These are phyloP conservation scores for Pelecanoides urinatrix DNA, from an alignment of 2,113 vertebrate genomes.

Conservation along the genomic window DNA sequence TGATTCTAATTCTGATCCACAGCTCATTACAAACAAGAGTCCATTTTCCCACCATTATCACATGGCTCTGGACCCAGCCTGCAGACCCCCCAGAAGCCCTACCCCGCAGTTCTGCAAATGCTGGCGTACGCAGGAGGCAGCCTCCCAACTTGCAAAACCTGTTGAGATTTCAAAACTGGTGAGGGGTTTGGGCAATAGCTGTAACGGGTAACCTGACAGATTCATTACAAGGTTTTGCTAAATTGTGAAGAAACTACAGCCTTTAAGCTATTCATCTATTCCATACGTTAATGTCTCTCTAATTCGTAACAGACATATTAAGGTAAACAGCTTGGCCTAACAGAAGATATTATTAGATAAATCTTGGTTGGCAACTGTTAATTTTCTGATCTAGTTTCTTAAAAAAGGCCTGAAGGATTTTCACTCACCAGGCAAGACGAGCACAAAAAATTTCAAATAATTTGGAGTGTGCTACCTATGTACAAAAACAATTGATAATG, in stretches of 20 bases:
- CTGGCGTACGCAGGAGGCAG: fast-evolving
- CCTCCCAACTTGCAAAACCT: not conserved
- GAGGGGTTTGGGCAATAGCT: not conserved
- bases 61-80: fast-evolving
- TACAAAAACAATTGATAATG: not conserved
- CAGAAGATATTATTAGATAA: not conserved
- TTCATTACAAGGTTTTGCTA: not conserved
- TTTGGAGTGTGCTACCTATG: not conserved
- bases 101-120: fast-evolving
- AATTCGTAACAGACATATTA: not conserved
- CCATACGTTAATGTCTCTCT: not conserved
- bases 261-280: not conserved
- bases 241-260: not conserved
- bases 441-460: not conserved
- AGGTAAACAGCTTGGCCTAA: not conserved
- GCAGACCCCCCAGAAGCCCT: not conserved
- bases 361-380: not conserved
- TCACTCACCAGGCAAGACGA: not conserved
- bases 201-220: not conserved
- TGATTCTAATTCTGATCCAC: not conserved
- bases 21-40: not conserved
- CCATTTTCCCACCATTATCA: not conserved
- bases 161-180: not conserved
- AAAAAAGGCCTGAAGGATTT: not conserved
- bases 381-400: not conserved